Percentiles rank a stretch among this genome's conserved stretches.
phyloP scores from a whole-genome alignment of 2,888 invertebrate species.

The Torymus auratus region DNA sequence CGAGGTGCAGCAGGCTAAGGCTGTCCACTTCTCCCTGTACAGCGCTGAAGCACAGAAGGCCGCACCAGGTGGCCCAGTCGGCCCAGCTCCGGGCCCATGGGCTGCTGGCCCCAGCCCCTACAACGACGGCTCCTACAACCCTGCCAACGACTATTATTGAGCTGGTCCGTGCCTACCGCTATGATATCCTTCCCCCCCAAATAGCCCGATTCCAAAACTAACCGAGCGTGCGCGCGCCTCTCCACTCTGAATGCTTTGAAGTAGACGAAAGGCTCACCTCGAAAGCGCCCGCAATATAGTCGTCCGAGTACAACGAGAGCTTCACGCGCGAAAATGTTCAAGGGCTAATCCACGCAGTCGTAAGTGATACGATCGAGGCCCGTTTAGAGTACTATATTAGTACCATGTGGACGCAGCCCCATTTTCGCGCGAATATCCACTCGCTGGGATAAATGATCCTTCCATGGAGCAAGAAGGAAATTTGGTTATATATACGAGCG shows the following conservation, averaged over 20 bases:
- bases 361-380: no score
- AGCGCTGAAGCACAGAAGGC: slow-evolving; percentile 69
- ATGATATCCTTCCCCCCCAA: background rate
- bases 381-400: no score
- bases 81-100: slow-evolving; percentile 65
- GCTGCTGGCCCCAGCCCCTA: slow-evolving; percentile 63
- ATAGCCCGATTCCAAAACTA: slow-evolving; percentile 49
- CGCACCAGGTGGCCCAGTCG: slow-evolving; percentile 61
- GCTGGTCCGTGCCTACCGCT: background rate
- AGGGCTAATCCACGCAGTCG: no score
- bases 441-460: no score
- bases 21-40: slow-evolving; percentile 73
- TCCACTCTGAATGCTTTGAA: slow-evolving; percentile 35
- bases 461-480: no score
- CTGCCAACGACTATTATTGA: slow-evolving; percentile 63
- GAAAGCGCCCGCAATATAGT: no score
- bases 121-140: slow-evolving; percentile 61
- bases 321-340: no score
- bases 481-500: no score
- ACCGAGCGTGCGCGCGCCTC: slow-evolving; percentile 37
- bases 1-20: slow-evolving; percentile 75
- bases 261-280: background rate
- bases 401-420: no score
- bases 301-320: background rate
- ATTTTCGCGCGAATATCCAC: no score